A percentile compares a stretch with the other conserved stretches of the same genome.
These are phyloP conservation scores for Chironomus striatipennis DNA, from an alignment of 1,140 invertebrate genomes.

Conservation along the genomic window DNA sequence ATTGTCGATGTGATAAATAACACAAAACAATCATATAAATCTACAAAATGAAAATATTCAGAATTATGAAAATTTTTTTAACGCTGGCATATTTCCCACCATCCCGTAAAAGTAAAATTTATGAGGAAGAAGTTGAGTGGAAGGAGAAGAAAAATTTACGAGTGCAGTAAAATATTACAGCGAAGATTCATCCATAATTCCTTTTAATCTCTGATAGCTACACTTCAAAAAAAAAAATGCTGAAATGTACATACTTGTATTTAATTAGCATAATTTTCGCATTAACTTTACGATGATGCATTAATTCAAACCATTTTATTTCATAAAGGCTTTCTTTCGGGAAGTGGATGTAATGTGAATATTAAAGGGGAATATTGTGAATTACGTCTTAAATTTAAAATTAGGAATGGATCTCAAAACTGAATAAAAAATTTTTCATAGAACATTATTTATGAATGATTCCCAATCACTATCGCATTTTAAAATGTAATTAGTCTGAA, in stretches of 20 bases:
- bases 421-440: no score
- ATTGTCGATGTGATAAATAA: no score
- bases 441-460: no score
- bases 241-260: background rate
- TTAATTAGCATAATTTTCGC: conserved; percentile 13
- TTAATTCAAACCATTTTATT: background rate
- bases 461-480: no score
- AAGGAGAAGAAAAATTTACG: background rate
- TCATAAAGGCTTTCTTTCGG: no score
- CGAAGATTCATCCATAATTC: background rate
- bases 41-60: background rate
- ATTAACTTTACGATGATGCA: conserved; percentile 1
- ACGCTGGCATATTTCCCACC: background rate
- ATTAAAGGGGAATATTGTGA: no score
- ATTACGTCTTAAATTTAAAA: no score
- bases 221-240: background rate
- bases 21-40: no score
- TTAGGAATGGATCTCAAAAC: no score
- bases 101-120: background rate
- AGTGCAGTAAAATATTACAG: background rate
- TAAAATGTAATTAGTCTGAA: no score
- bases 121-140: background rate
- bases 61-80: background rate
- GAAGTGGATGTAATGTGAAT: no score
- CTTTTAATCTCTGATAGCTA: background rate